Conservation (phyloP, 2,113 vertebrate genomes). For the Onychostruthus taczanowskii region DNA sequence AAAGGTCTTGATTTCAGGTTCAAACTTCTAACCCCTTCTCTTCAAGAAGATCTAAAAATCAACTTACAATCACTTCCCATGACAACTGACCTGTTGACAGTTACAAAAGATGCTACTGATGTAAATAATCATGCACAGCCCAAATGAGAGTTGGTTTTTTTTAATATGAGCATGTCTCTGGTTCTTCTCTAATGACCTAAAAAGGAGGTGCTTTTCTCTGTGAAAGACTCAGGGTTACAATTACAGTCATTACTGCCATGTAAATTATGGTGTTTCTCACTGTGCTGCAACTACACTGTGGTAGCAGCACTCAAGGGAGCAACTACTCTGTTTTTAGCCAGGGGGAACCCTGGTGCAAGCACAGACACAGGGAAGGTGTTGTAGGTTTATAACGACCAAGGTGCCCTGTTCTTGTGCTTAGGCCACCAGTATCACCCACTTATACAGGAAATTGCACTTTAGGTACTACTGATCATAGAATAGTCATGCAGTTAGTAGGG, state of each 20-base stretch:
- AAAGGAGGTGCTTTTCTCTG: background rate
- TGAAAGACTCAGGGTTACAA: background rate
- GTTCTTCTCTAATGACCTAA: background rate
- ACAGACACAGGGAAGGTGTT: background rate
- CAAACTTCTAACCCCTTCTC: background rate
- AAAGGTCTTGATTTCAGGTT: background rate
- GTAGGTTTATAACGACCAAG: background rate
- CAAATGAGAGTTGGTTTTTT: background rate
- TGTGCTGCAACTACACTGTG: background rate
- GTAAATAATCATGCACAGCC: background rate
- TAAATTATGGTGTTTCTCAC: background rate
- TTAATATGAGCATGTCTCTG: rapidly evolving
- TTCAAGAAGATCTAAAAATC: background rate
- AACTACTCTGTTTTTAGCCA: background rate
- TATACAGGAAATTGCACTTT: background rate
- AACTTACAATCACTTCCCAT: background rate
- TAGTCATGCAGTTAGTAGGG: background rate
- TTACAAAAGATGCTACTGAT: background rate
- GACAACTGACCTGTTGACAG: background rate
- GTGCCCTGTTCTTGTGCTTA: background rate
- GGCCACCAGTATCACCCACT: background rate
- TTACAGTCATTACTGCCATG: background rate
- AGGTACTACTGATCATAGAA: background rate
- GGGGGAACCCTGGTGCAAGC: background rate
- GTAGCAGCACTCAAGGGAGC: background rate